These are phyloP conservation scores for Eciton burchellii DNA, from an alignment of 1,140 invertebrate genomes.

Conservation along the genomic window DNA sequence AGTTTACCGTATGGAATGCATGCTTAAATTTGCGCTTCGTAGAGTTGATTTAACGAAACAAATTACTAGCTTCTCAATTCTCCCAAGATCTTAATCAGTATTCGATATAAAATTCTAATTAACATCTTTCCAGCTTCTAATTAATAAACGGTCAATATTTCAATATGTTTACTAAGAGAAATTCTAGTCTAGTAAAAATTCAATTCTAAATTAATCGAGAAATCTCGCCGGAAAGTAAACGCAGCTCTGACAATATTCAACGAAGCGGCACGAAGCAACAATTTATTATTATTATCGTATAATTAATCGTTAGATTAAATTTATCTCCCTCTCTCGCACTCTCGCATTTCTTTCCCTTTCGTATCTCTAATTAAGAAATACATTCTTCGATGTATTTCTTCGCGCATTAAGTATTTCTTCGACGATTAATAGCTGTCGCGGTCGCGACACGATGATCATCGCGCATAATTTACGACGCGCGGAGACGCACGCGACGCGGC, in stretches of 20 bases:
- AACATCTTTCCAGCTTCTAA: no score
- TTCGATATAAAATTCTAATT: no score
- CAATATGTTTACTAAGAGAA: no score
- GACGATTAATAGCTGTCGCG: neutral
- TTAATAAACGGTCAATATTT: no score
- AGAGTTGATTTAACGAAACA: no score
- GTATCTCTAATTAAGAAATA: neutral
- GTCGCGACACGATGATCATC: neutral
- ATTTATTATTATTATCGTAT: neutral
- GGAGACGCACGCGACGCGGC: conserved; percentile 1
- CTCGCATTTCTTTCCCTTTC: neutral
- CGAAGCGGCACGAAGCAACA: neutral
- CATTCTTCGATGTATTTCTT: neutral
- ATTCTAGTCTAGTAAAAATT: no score
- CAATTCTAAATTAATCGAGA: neutral
- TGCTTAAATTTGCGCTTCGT: no score
- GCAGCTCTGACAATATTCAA: neutral
- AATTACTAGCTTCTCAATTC: no score
- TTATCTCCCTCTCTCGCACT: no score
- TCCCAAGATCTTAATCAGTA: no score
- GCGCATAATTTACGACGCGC: neutral
- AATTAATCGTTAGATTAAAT: neutral
- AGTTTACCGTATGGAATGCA: no score
- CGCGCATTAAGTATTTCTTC: no score
- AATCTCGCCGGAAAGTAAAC: neutral